Evolutionary conservation across 2,797 vertebrate species (phyloP).

Genomic region (Caiman crocodilus): DNA sequence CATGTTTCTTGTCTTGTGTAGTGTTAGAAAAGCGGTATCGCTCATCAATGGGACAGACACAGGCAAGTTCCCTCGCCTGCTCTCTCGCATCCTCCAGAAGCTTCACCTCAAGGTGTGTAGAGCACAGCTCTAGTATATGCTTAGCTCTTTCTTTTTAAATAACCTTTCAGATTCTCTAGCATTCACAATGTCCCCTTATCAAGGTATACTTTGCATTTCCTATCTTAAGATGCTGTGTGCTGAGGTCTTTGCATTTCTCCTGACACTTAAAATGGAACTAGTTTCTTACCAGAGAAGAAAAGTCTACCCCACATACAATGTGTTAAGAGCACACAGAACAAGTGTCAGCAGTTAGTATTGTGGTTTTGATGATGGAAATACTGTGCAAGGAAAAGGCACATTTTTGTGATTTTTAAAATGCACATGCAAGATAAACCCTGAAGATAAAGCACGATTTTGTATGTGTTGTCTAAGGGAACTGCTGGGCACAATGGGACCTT

Average conservation of each 20-base stretch:
- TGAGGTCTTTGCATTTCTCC: not conserved
- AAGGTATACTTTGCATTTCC: not conserved
- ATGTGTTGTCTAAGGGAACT: not conserved
- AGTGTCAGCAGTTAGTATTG: not conserved
- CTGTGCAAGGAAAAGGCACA: not conserved
- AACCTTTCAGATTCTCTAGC: not conserved
- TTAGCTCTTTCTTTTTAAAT: not conserved
- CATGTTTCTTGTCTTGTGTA: conserved; percentile 61
- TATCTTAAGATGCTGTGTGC: not conserved
- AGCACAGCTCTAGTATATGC: not conserved
- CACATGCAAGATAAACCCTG: not conserved
- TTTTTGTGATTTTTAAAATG: not conserved
- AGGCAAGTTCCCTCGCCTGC: conserved; percentile 91
- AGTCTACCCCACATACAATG: not conserved
- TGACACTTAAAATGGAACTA: not conserved
- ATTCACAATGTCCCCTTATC: not conserved
- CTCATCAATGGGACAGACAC: conserved; percentile 89
- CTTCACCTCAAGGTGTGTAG: conserved; percentile 92
- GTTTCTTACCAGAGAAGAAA: not conserved
- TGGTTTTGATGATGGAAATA: not conserved
- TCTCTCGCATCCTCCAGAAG: conserved; percentile 93
- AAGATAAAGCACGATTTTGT: not conserved
- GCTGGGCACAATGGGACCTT: not conserved
- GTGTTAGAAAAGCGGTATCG: conserved; percentile 92
- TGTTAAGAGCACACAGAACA: not conserved